A percentile compares a stretch with the other conserved stretches of the same genome.
phyloP scores from a whole-genome alignment of 2,888 invertebrate genomes.

The Caenorhabditis auriculariae region DNA sequence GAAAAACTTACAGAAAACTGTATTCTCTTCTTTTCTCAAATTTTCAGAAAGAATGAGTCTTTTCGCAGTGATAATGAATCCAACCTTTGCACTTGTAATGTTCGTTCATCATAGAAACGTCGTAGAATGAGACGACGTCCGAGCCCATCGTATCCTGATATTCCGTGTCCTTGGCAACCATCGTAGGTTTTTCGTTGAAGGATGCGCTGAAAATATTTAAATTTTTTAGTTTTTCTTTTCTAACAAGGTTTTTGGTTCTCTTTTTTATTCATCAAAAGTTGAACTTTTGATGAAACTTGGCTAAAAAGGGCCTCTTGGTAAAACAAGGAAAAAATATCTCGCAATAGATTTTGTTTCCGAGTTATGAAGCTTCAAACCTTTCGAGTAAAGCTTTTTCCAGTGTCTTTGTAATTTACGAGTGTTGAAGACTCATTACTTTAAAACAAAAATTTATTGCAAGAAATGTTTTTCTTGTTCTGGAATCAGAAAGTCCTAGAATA shows the following conservation, averaged over 20 bases:
- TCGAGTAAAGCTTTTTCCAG: too few species aligned
- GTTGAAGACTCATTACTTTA: too few species aligned
- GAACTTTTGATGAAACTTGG: too few species aligned
- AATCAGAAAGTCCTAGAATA: too few species aligned
- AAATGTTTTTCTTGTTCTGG: too few species aligned
- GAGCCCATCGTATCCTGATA: constrained; percentile 50
- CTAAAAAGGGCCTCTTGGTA: too few species aligned
- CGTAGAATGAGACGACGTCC: constrained; percentile 49
- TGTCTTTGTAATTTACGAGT: too few species aligned
- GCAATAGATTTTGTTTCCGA: too few species aligned
- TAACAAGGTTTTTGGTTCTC: background rate
- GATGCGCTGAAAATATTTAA: constrained; percentile 27
- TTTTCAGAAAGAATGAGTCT: background rate
- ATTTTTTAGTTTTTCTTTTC: background rate
- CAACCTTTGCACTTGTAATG: constrained; percentile 53
- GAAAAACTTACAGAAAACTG: background rate
- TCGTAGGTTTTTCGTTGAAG: constrained; percentile 34
- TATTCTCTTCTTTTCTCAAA: background rate
- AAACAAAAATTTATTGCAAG: too few species aligned
- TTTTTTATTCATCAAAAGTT: too few species aligned
- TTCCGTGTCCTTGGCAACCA: constrained; percentile 36
- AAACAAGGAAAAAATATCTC: too few species aligned
- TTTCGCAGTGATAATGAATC: background rate
- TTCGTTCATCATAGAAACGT: constrained; percentile 58
- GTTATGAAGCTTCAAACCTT: too few species aligned